phyloP scores from a whole-genome alignment of 2,113 vertebrate species.

The Corydoras sp. region DNA sequence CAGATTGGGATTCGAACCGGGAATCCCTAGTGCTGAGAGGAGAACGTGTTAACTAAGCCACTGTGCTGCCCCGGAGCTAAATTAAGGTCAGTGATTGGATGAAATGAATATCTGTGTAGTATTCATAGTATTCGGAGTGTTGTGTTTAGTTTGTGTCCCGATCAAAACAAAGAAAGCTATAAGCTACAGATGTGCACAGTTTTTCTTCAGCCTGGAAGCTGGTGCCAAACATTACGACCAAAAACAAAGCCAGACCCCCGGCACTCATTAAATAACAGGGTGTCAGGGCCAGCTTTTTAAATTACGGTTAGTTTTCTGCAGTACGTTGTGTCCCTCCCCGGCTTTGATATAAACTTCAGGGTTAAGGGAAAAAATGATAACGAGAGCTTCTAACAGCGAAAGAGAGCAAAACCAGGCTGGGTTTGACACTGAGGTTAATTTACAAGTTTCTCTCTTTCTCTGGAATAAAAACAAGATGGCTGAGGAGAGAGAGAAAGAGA shows the following conservation, averaged over 20 bases:
- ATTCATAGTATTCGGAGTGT: not conserved
- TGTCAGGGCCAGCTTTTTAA: conserved; percentile 66
- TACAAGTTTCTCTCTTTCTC: conserved; percentile 82
- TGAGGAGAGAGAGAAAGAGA: conserved; percentile 25
- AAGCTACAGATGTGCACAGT: not conserved
- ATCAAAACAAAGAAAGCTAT: not conserved
- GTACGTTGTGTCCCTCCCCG: conserved; percentile 61
- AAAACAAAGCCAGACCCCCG: conserved; percentile 57
- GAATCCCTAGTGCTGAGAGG: too few relatives aligned
- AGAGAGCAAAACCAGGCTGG: conserved; percentile 48
- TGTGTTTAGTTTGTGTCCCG: not conserved
- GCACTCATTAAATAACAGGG: conserved; percentile 67
- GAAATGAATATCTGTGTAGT: too few relatives aligned
- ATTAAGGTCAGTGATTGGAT: too few relatives aligned
- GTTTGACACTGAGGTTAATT: conserved; percentile 84
- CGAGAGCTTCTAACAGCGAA: conserved; percentile 55
- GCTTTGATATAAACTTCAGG: conserved; percentile 74
- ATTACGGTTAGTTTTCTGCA: conserved; percentile 64
- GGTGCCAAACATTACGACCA: conserved; percentile 4
- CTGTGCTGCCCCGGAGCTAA: too few relatives aligned
- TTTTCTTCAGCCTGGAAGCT: conserved; percentile 14
- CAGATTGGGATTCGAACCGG: too few relatives aligned
- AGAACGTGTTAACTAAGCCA: too few relatives aligned
- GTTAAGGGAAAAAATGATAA: conserved; percentile 72
- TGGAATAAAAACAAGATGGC: conserved; percentile 47